These are phyloP conservation scores for Canis aureus DNA, from an alignment of 2,113 vertebrate species.

Conservation along the genomic window DNA sequence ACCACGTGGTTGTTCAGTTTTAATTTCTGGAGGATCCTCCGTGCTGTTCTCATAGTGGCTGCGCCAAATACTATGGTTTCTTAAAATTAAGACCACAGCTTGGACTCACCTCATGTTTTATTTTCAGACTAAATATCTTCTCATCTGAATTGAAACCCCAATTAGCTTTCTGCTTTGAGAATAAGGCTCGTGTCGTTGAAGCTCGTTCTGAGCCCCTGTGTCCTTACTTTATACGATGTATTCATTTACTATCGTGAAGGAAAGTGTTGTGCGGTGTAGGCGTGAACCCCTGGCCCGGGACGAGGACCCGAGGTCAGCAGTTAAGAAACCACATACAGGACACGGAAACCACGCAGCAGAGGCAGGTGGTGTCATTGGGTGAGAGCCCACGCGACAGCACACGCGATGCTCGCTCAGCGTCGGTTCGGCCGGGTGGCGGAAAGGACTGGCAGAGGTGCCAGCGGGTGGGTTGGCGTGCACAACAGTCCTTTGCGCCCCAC, in stretches of 20 bases:
- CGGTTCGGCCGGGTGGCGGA: no score
- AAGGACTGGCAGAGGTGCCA: no score
- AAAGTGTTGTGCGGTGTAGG: neutral
- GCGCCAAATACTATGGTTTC: neutral
- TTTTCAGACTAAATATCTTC: neutral
- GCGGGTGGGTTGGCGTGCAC: no score
- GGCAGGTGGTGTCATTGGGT: no score
- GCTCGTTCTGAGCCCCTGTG: neutral
- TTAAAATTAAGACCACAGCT: neutral
- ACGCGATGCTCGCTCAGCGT: no score
- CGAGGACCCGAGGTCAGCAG: neutral
- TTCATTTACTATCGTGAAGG: neutral
- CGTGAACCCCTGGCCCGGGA: fast-evolving
- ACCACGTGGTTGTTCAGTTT: neutral
- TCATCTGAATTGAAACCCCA: neutral
- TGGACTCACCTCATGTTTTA: neutral
- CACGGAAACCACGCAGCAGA: no score
- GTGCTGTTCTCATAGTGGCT: neutral
- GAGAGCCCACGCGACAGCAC: no score
- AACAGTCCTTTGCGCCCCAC: no score
- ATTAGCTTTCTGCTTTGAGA: neutral
- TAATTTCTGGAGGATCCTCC: neutral
- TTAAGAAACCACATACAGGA: neutral
- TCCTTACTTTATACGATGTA: neutral
- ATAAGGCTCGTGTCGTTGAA: neutral